phyloP scores from a whole-genome alignment of 1,140 invertebrate species.

The Cyphomyrmex costatus region DNA sequence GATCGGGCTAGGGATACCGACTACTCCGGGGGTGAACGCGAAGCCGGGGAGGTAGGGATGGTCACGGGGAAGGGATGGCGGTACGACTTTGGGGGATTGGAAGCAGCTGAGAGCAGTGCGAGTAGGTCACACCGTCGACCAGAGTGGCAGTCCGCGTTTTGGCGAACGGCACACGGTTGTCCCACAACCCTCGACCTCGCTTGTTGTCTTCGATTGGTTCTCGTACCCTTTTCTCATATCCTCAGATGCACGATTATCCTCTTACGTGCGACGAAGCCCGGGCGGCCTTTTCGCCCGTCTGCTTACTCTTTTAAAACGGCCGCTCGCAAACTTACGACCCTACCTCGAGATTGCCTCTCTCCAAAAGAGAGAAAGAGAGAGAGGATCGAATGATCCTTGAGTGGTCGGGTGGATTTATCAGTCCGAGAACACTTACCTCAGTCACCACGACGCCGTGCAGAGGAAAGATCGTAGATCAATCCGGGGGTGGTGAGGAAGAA shows the following conservation, averaged over 20 bases:
- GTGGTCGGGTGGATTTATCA: slow-evolving; percentile 31
- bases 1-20: slow-evolving; percentile 47
- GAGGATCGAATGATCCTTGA: slow-evolving; percentile 31
- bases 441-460: neutral
- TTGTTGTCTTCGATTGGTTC: slow-evolving; percentile 15
- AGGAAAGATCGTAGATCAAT: slow-evolving; percentile 38
- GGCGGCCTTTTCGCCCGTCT: neutral
- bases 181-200: slow-evolving; percentile 56
- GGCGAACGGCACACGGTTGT: slow-evolving; percentile 77
- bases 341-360: neutral
- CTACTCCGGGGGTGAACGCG: slow-evolving; percentile 47
- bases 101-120: slow-evolving; percentile 85
- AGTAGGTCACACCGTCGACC: slow-evolving; percentile 84
- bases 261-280: slow-evolving; percentile 9
- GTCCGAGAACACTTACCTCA: slow-evolving; percentile 8
- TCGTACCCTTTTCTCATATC: neutral
- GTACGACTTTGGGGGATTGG: slow-evolving; percentile 81
- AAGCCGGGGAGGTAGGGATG: slow-evolving; percentile 52
- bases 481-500: neutral
- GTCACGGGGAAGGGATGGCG: slow-evolving; percentile 66
- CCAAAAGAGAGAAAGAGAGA: neutral
- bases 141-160: slow-evolving; percentile 82
- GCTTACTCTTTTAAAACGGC: slow-evolving; percentile 31
- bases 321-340: neutral
- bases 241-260: slow-evolving; percentile 17